These are phyloP conservation scores for Epizoanthus scotinus DNA, from an alignment of 92 coral and sea anemone genomes.

Conservation along the genomic window DNA sequence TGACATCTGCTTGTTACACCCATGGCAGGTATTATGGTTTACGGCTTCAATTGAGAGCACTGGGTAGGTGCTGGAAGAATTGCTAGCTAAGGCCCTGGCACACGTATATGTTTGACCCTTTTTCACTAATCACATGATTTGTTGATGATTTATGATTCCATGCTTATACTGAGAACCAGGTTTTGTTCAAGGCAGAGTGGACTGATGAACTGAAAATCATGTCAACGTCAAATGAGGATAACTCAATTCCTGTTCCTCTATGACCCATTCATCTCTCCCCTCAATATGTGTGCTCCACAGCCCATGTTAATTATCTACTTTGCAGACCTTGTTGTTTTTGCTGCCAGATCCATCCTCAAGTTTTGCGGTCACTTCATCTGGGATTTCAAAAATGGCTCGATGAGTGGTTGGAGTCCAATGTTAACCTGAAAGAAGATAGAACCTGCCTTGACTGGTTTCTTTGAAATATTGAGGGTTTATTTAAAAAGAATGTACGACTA, in stretches of 20 bases:
- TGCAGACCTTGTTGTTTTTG: constrained; percentile 18
- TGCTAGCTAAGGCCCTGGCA: no score
- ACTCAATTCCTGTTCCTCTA: no score
- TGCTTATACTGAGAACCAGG: constrained; percentile 10
- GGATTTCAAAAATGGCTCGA: constrained; percentile 88
- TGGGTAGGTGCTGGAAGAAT: no score
- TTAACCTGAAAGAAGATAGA: constrained; percentile 74
- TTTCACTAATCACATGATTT: neutral
- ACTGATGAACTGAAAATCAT: constrained; percentile 12
- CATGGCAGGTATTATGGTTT: no score
- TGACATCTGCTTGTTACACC: no score
- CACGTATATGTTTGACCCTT: no score
- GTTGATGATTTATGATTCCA: neutral
- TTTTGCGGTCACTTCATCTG: constrained; percentile 76
- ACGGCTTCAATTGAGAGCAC: no score
- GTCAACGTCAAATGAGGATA: neutral
- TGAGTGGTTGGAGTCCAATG: constrained; percentile 78
- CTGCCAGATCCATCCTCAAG: constrained; percentile 74
- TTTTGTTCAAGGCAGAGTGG: neutral
- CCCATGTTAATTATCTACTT: no score
- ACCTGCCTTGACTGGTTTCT: constrained; percentile 89
- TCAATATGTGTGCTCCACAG: neutral
- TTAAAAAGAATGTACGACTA: constrained; percentile 83
- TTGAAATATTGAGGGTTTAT: constrained; percentile 89
- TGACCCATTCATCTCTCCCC: neutral